Base-by-base conservation (phyloP, 2,888 invertebrate species). In the Epinotia bilunana region DNA sequence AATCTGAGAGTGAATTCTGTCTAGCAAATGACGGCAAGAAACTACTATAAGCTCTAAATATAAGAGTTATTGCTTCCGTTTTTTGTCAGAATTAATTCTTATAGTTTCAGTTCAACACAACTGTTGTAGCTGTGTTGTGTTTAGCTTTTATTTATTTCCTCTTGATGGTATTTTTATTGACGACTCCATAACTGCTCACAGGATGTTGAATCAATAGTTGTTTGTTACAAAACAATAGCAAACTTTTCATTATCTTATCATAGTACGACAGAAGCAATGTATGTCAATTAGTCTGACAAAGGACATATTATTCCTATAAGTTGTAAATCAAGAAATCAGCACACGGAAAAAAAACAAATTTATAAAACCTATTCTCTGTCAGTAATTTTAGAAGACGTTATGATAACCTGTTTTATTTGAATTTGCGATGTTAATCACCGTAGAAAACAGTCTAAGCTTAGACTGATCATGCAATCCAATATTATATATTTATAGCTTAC, bases 401-500 rank as follows among this genome's bases (percentile, higher is more conserved):
- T 16, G 1, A 7, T n/a, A n/a, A 53, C 6, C 12, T 46, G 12
- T 76, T 64, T 69, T 72, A 67, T 72, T 61, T 68, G 72, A 69
- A 69, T 74, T 62, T 74, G 69, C 63, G 74, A 33, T 33, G 0
- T 39, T 39, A 9, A 9, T 39, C 39, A 13, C 63, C 69, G 60
- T 70, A 28, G 55, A 55, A 28, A 58, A 53, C 80, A 16, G 74
- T 67, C 68, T 64, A 46, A 20, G 20, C 67, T 46, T n/a, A n/a
- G n/a, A n/a, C n/a, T n/a, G n/a, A 53, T 72, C 55, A 75, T 62
- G 67, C 61, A 62, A 72, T 46, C 61, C 71, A 72, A 71, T 49
- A 58, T 58, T 58, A 76, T 74, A 71, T 69, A 79, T 78, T 77
- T 76, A 74, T 84, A 81, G 81, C 78, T 83, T 79, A 78, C 81